Evolutionary conservation across 2,888 invertebrate genomes (phyloP).

Genomic region (Nomada ruficornis): DNA sequence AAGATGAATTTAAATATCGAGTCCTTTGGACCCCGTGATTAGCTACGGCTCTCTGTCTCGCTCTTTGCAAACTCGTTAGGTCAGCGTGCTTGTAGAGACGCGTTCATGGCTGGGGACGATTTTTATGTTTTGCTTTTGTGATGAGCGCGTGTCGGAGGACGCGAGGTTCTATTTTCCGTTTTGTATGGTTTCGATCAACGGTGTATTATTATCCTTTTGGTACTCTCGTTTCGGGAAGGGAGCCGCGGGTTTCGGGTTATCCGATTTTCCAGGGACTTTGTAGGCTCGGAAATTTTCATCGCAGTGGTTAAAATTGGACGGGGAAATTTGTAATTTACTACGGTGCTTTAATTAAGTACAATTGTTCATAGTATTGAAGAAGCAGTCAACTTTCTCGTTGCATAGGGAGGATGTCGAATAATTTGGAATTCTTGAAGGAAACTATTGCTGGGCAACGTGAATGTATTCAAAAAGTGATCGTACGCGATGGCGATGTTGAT

Average conservation of each 20-base stretch:
- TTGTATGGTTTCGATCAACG: too few relatives aligned
- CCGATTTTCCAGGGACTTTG: too few relatives aligned
- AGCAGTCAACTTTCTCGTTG: background rate
- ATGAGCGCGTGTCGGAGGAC: too few relatives aligned
- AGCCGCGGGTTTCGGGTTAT: too few relatives aligned
- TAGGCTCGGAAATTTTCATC: too few relatives aligned
- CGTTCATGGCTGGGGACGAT: background rate
- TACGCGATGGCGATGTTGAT: slow-evolving; percentile 49
- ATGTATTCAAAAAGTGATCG: slow-evolving; percentile 53
- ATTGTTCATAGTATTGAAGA: too few relatives aligned
- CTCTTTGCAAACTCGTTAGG: slow-evolving; percentile 33
- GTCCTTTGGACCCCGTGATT: slow-evolving; percentile 41
- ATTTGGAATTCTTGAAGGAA: slow-evolving; percentile 21
- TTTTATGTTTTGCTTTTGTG: background rate
- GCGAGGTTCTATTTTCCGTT: too few relatives aligned
- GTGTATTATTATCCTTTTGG: too few relatives aligned
- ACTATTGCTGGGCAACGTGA: slow-evolving; percentile 10
- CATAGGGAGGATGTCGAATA: background rate
- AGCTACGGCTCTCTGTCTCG: slow-evolving; percentile 11
- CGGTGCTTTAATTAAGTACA: too few relatives aligned
- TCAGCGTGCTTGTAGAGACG: background rate
- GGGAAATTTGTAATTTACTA: too few relatives aligned
- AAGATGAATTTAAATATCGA: slow-evolving; percentile 47
- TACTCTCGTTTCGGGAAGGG: too few relatives aligned
- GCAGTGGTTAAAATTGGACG: too few relatives aligned